Percentiles rank a stretch among this genome's conserved stretches.
phyloP scores from a whole-genome alignment of 2,113 vertebrate genomes.

The Blennius ocellaris region DNA sequence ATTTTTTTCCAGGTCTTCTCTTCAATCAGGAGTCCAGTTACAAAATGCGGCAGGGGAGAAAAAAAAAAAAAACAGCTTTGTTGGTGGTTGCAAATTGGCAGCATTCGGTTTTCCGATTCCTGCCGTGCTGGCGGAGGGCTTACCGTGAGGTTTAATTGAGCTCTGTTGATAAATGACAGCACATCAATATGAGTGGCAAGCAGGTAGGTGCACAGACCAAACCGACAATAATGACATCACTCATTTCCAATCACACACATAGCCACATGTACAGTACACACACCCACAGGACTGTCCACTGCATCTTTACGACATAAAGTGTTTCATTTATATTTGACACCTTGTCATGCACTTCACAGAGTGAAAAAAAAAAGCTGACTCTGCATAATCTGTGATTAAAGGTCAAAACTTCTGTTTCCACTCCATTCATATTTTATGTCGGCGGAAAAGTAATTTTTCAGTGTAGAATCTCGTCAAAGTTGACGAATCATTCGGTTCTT shows the following conservation, averaged over 20 bases:
- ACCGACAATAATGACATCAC: constrained; percentile 3
- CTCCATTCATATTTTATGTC: too few species aligned
- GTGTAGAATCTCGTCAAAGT: too few species aligned
- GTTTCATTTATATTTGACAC: constrained; percentile 23
- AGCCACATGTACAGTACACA: background rate
- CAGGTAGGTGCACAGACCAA: background rate
- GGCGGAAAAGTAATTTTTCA: too few species aligned
- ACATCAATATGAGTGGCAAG: constrained; percentile 37
- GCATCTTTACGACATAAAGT: background rate
- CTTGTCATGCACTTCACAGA: constrained; percentile 8
- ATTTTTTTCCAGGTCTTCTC: background rate
- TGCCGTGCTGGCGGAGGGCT: background rate
- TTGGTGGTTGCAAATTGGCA: background rate
- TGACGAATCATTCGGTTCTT: too few species aligned
- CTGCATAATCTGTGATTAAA: background rate
- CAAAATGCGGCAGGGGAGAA: too few species aligned
- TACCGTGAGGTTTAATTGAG: background rate
- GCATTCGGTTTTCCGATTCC: background rate
- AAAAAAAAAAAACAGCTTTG: too few species aligned
- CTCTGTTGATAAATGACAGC: constrained; percentile 20
- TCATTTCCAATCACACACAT: background rate
- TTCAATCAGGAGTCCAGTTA: background rate
- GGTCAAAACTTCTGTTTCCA: background rate
- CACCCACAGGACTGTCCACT: background rate
- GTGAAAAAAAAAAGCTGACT: background rate